Percentiles rank a stretch among this genome's conserved stretches.
phyloP scores from a whole-genome alignment of 2,113 vertebrate genomes.

The Lepus europaeus region DNA sequence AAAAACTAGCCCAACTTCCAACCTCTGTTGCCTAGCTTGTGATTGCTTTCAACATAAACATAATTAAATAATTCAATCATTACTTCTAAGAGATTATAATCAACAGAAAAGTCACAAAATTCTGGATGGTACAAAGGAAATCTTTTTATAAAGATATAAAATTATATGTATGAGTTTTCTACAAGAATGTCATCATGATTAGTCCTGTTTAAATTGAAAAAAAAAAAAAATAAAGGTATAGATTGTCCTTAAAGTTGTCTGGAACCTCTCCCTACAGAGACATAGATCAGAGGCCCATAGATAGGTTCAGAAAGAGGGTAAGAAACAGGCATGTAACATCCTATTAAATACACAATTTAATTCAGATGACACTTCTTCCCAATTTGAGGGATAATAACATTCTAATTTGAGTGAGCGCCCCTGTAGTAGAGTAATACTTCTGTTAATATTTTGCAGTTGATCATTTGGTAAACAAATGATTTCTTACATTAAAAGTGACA shows the following conservation, averaged over 20 bases:
- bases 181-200: constrained; percentile 19
- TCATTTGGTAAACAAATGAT: not conserved
- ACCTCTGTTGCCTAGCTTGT: constrained; percentile 37
- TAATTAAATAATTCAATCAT: constrained; percentile 65
- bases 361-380: constrained; percentile 7
- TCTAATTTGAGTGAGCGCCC: not conserved
- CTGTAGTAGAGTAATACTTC: not conserved
- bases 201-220: constrained; percentile 49
- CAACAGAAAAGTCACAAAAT: constrained; percentile 35
- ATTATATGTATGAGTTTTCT: constrained; percentile 23
- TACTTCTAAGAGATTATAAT: constrained; percentile 11
- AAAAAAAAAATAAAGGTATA: not conserved
- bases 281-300: not conserved
- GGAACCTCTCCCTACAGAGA: not conserved
- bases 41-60: constrained; percentile 51
- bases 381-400: not conserved
- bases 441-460: not conserved
- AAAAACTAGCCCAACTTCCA: not conserved
- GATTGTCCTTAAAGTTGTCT: constrained; percentile 47
- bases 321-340: not conserved
- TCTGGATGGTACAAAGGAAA: constrained; percentile 60
- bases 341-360: constrained; percentile 15
- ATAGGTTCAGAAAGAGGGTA: not conserved
- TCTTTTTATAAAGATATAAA: not conserved
- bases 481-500: not conserved